phyloP scores from a whole-genome alignment of 1,140 invertebrate species.

The Magallana gigas region DNA sequence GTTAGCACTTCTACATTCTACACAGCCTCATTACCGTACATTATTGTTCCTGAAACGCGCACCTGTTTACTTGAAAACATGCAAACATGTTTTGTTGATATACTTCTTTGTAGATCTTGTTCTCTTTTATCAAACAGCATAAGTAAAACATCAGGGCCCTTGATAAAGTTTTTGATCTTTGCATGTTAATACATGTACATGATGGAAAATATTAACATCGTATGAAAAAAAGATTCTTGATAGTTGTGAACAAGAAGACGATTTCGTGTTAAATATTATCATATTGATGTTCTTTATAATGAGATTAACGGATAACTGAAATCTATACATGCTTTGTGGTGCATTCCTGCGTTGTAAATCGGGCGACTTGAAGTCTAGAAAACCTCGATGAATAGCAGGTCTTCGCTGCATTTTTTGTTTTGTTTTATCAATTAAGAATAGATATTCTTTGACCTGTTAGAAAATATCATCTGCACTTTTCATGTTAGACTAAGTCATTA shows the following conservation, averaged over 20 bases:
- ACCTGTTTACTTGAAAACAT: constrained; percentile 21
- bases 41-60: background rate
- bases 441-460: too few relatives aligned
- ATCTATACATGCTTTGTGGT: constrained; percentile 4
- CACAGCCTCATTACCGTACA: constrained; percentile 20
- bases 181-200: background rate
- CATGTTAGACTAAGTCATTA: too few relatives aligned
- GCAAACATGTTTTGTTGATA: constrained; percentile 4
- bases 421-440: too few relatives aligned
- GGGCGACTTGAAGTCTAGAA: constrained; percentile 1
- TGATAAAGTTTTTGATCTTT: constrained; percentile 12
- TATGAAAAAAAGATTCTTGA: background rate
- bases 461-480: too few relatives aligned
- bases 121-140: background rate
- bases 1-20: background rate
- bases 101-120: background rate
- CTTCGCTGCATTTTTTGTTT: too few relatives aligned
- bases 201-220: constrained; percentile 3
- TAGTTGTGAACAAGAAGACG: background rate
- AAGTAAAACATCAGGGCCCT: background rate
- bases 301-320: constrained; percentile 3
- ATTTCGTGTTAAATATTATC: background rate
- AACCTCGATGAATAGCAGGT: too few relatives aligned
- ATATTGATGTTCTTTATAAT: background rate
- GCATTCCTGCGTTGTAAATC: constrained; percentile 16